Base-by-base conservation (phyloP, 1,140 invertebrate species). In the Caenorhabditis remanei region DNA sequence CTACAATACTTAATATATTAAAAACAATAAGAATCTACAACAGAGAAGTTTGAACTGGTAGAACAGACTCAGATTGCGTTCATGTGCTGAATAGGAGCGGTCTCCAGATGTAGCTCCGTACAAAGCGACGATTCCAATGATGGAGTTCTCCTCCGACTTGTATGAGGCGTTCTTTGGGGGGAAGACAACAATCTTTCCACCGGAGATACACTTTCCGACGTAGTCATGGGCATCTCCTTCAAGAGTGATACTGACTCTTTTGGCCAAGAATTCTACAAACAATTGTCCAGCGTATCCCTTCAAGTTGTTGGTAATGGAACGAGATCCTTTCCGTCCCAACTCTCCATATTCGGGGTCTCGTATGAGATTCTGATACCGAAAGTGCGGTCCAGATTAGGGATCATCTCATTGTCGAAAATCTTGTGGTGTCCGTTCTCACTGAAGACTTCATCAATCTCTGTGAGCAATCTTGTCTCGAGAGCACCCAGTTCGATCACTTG, bases 61-160 rank as follows among this genome's bases (percentile, higher is more conserved):
- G 1, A 41, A 24, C 4, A 46, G 16, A 50, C 4, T 79, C 53
- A 79, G 11, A 79, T 43, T 19, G 71, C 46, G 24, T 79, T 79
- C 13, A 83, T 87, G 41, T 83, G 86, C 4, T 50, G 67, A 48
- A 87, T 63, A 32, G 86, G 55, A 55, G 89, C 86, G 0, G 89
- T n/a, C n/a, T n/a, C 91, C 98, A 41, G 95, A 95, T 13, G 98
- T 99, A 16, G 98, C 98, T 84, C 98, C 98, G 93, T 99, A 99
- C 61, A 99, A 93, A 89, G 97, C 98, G 8, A 99, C 98, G 93
- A 99, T 99, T 48, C 98, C 98, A 53, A 97, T 97, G 89, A 99
- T 97, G 4, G 99, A 96, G 93, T 99, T 99, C 5, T 96, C 94
- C 88, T 98, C 96, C 3, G 97, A 98, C 90, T 96, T 95, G 91